phyloP scores from a whole-genome alignment of 2,888 invertebrate species.

The Drosophila anceps region DNA sequence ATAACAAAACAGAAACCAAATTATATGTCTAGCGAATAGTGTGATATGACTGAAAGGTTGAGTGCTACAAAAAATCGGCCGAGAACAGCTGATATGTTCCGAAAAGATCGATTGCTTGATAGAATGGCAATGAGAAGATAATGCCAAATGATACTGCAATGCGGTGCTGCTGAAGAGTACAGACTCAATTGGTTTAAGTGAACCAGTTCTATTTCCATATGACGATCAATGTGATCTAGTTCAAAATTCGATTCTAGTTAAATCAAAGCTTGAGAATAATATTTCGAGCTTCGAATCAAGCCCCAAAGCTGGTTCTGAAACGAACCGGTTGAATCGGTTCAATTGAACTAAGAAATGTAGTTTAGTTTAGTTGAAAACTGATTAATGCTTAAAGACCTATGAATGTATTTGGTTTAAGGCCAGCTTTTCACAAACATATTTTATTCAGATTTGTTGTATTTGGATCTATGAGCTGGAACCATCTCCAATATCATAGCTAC shows the following conservation, averaged over 20 bases:
- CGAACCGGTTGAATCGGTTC: background rate
- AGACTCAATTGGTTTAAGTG: background rate
- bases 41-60: conserved; percentile 23
- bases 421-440: background rate
- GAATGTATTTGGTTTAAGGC: background rate
- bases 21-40: conserved; percentile 2
- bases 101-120: conserved; percentile 42
- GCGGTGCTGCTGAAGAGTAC: background rate
- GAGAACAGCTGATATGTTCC: conserved; percentile 9
- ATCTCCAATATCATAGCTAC: background rate
- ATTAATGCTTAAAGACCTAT: background rate
- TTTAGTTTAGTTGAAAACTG: background rate
- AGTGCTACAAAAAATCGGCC: conserved; percentile 23
- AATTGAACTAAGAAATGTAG: background rate
- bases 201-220: background rate
- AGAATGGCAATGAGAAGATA: background rate
- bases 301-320: background rate
- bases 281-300: background rate
- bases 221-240: background rate
- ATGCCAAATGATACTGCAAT: background rate
- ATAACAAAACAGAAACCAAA: conserved; percentile 24
- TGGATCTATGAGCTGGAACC: background rate
- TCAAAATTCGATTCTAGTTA: too few species aligned
- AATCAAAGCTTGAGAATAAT: too few species aligned
- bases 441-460: background rate